Evolutionary conservation across 2,113 vertebrate genomes (phyloP).

Genomic region (Chloropsis hardwickii): DNA sequence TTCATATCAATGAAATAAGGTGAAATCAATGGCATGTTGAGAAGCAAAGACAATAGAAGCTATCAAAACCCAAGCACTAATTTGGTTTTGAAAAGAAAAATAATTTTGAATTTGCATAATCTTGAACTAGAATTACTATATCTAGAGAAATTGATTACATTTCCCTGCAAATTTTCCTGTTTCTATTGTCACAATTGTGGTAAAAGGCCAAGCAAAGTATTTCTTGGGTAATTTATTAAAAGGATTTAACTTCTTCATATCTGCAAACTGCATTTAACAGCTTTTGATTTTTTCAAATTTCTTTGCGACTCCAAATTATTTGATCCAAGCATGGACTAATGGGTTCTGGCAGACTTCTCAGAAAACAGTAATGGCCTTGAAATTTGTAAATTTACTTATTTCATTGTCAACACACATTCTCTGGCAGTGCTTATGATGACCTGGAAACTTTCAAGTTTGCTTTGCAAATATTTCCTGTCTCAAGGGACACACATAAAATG

Average conservation of each 20-base stretch:
- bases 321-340: background rate
- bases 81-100: constrained; percentile 42
- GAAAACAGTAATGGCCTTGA: background rate
- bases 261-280: background rate
- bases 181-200: background rate
- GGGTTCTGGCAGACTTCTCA: background rate
- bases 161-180: background rate
- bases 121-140: background rate
- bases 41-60: constrained; percentile 26
- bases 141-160: constrained; percentile 7
- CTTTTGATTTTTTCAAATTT: background rate
- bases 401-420: background rate
- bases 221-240: background rate
- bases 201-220: background rate
- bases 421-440: background rate
- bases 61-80: background rate
- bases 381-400: background rate
- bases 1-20: background rate
- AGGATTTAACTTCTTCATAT: background rate
- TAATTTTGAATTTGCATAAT: constrained; percentile 41
- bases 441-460: background rate
- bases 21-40: background rate
- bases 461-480: background rate
- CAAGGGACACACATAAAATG: background rate
- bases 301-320: background rate